Evolutionary conservation across 2,113 vertebrate genomes (phyloP), one percentile per base, ranked within the genome.

Genomic region (Cavia porcellus): DNA sequence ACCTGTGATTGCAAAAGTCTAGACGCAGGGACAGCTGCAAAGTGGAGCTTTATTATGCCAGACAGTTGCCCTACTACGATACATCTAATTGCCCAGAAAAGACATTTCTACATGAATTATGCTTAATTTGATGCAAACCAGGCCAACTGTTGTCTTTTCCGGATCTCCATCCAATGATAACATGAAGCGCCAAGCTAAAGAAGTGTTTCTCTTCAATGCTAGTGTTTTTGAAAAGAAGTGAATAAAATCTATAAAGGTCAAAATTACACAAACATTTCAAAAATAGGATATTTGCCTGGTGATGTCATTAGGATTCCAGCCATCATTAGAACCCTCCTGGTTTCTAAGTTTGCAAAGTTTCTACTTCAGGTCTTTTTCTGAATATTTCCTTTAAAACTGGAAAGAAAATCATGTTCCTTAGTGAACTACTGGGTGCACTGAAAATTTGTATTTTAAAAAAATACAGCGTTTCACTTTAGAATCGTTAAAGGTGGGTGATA

Each of bases 71-170:
- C 99, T 98, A 98, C 98, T 98, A 98, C 38, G 97, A 98, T 99
- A 98, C 98, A 98, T 99, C 99, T 99, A 99, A 99, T 99, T 99
- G 99, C 99, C 99, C 99, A 99, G 99, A 99, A 99, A 99, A 99
- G 99, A 99, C 98, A 99, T 99, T 99, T 99, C 99, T 99, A 99
- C 98, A 97, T 98, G 98, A 99, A 99, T 99, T 99, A 99, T 99
- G 98, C 99, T 99, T 99, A 99, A 99, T 99, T 99, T 99, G 99
- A 99, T 99, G 99, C 99, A 99, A 99, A 99, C 99, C 99, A 99
- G 99, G 99, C 99, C 99, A 99, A 99, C 99, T 99, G 99, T 99
- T 99, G 97, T 98, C 97, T 98, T 98, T 98, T 98, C 93, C 55
- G 55, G 96, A 98, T 98, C 95, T 98, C 98, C 98, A 94, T 98